Evolutionary conservation across 2,797 vertebrate species (phyloP), one percentile per base, ranked within the genome.

Genomic region (Urophycis tenuis): DNA sequence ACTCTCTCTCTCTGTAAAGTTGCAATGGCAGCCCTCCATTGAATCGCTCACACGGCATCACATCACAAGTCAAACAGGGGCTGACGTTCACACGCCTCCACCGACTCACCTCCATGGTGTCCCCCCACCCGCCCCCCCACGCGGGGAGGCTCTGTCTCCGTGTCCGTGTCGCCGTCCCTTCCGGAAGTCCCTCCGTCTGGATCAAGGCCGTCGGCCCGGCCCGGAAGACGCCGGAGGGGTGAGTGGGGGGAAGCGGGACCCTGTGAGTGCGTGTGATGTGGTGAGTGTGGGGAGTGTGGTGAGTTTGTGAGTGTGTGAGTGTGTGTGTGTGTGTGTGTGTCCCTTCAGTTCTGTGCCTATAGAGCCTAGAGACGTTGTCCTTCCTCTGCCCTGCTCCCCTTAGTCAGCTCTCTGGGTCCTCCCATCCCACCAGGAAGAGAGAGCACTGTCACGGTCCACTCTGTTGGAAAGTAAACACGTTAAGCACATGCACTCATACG

Each of bases 311-410:
- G 33, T 34, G 33, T 34, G 33, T 34, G 33, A 11, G 45, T 49
- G 45, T 49, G 45, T 49, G 41, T 15, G 41, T 45, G 45, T 49
- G 45, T 49, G 45, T 49, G 45, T 49, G 15, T 19, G 45, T n/a
- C 49, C 45, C 49, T 60, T n/a, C 49, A 17, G 19, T 60, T 19
- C 49, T n/a, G 22, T 60, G 49, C 22, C 19, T 60, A 60, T 8
- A n/a, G 22, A n/a, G 49, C 15, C 19, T 22, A 22, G 49, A 60
- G 71, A 72, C 17, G 49, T n/a, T 74, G 74, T 64, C 45, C 33
- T 19, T 45, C 29, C n/a, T 87, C 83, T 83, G 76, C 75, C 73
- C 36, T 75, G 72, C 77, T 78, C 67, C 82, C 78, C 79, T 64
- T 64, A 73, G 78, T 82, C 36, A 34, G 31, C 19, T 67, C 1